Conservation (phyloP, 2,797 vertebrate genomes). For the Eidolon dupreanum region DNA sequence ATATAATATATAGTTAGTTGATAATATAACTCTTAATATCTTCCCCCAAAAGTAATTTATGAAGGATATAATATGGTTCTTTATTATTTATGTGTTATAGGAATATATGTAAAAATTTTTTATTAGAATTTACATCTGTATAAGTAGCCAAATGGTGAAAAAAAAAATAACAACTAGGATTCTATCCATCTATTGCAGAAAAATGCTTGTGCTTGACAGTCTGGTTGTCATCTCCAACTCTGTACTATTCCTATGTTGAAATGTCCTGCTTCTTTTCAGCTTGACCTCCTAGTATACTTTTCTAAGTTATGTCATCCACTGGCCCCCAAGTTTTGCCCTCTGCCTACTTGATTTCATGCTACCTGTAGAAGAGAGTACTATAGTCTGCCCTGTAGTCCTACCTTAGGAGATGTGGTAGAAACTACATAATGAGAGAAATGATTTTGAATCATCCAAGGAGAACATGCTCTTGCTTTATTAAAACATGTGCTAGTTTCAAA, state of each 20-base stretch:
- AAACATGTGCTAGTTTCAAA: background rate
- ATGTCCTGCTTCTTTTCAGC: background rate
- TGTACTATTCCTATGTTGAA: background rate
- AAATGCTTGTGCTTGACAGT: background rate
- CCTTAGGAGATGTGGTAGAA: background rate
- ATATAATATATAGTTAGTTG: background rate
- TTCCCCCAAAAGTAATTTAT: background rate
- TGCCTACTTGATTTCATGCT: background rate
- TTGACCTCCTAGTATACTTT: background rate
- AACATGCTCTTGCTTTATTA: background rate
- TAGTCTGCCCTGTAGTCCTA: background rate
- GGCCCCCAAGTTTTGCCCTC: background rate
- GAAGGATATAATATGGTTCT: background rate
- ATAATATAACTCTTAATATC: background rate
- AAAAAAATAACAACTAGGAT: background rate
- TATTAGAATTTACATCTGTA: background rate
- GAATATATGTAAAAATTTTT: background rate
- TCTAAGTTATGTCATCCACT: background rate
- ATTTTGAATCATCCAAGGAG: background rate
- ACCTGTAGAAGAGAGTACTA: background rate
- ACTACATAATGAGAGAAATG: background rate
- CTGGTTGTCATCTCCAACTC: background rate
- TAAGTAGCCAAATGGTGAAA: background rate
- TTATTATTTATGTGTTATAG: background rate
- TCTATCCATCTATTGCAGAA: background rate